Percentiles rank a stretch among this genome's conserved stretches.
Conservation (phyloP, 1,140 invertebrate species). For the Dysdera silvatica region DNA sequence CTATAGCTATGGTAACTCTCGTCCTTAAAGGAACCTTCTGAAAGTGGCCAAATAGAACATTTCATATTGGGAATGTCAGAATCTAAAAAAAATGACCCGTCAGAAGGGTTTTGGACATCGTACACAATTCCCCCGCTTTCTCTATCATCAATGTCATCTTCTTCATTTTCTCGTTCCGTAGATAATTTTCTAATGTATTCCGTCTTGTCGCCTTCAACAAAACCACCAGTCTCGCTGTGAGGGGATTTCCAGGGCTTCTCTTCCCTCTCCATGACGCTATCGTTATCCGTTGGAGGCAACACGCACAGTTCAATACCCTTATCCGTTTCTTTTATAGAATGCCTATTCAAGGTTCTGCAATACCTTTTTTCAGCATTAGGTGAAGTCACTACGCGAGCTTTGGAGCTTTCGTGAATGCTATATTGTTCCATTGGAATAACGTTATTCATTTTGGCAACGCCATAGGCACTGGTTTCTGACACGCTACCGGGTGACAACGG, state of each 20-base stretch:
- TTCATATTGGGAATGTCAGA: slow-evolving; percentile 22
- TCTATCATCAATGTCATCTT: slow-evolving; percentile 16
- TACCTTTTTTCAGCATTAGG: slow-evolving; percentile 18
- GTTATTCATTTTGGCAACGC: slow-evolving; percentile 14
- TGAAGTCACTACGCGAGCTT: not conserved
- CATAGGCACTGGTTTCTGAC: slow-evolving; percentile 18
- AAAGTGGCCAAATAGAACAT: slow-evolving; percentile 23
- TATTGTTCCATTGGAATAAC: slow-evolving; percentile 21
- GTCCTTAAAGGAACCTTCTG: slow-evolving; percentile 28
- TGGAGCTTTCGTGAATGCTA: slow-evolving; percentile 19
- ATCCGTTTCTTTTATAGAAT: slow-evolving; percentile 20
- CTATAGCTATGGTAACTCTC: slow-evolving; percentile 28
- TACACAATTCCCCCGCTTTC: slow-evolving; percentile 23
- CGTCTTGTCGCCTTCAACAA: too few species aligned
- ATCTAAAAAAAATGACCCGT: slow-evolving; percentile 21
- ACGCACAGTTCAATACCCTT: slow-evolving; percentile 23
- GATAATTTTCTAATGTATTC: slow-evolving; percentile 11
- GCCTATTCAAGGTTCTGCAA: slow-evolving; percentile 10
- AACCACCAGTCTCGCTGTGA: not conserved
- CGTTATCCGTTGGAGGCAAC: slow-evolving; percentile 5
- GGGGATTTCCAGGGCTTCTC: slow-evolving; percentile 7
- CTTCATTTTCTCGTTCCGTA: slow-evolving; percentile 19
- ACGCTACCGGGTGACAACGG: slow-evolving; percentile 21
- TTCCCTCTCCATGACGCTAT: not conserved
- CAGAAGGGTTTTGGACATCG: slow-evolving; percentile 16